Percentiles rank a stretch among this genome's conserved stretches.
Evolutionary conservation across 2,888 invertebrate species (phyloP).

Genomic region (Marasmarcha lunaedactyla): DNA sequence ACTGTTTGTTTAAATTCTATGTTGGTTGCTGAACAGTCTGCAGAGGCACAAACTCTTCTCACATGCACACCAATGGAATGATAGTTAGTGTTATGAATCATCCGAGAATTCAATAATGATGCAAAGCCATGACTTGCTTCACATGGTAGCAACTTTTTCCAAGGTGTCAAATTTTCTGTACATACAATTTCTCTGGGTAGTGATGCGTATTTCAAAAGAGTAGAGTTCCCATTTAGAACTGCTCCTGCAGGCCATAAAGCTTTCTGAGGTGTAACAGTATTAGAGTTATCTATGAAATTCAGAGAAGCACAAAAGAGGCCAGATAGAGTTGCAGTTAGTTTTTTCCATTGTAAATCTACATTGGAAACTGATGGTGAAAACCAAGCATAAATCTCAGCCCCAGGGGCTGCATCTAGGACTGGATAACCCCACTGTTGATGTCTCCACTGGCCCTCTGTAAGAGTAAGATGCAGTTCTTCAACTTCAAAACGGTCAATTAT

Average conservation of each 20-base stretch:
- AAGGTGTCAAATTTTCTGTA: constrained; percentile 98
- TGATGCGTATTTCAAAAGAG: constrained; percentile 84
- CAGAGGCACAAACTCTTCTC: constrained; percentile 79
- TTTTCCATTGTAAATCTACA: constrained; percentile 88
- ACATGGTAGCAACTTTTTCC: constrained; percentile 97
- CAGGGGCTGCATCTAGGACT: constrained; percentile 88
- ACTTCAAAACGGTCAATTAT: constrained; percentile 86
- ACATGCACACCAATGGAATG: constrained; percentile 91
- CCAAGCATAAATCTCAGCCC: constrained; percentile 96
- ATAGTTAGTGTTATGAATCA: constrained; percentile 92
- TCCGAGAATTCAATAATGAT: constrained; percentile 88
- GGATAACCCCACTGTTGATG: constrained; percentile 96
- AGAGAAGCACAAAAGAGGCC: constrained; percentile 97
- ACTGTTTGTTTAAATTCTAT: constrained; percentile 89
- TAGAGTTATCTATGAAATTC: constrained; percentile 90
- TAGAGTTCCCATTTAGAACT: constrained; percentile 54
- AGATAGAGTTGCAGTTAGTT: constrained; percentile 89
- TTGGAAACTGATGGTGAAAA: constrained; percentile 77
- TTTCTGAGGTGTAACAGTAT: constrained; percentile 86
- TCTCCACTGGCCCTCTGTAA: constrained; percentile 95
- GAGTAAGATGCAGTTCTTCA: constrained; percentile 89
- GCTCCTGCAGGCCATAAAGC: constrained; percentile 84
- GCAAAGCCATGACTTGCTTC: constrained; percentile 90
- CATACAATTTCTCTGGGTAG: constrained; percentile 96
- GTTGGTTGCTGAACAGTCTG: constrained; percentile 70